phyloP scores from a whole-genome alignment of 2,797 vertebrate genomes.

The Moxostoma hubbsi region DNA sequence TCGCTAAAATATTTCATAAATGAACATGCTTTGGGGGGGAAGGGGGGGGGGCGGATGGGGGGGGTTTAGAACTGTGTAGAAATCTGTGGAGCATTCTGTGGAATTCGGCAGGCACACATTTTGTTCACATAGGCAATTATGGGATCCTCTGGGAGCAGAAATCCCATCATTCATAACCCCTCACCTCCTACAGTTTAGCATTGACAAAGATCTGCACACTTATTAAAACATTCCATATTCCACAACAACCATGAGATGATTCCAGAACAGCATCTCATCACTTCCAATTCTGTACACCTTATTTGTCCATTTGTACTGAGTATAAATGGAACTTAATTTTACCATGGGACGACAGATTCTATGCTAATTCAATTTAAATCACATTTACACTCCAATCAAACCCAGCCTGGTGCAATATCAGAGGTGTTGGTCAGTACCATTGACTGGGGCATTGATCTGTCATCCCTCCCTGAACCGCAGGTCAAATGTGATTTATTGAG shows the following conservation, averaged over 20 bases:
- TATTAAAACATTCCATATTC: slow-evolving; percentile 23
- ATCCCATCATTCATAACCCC: slow-evolving; percentile 17
- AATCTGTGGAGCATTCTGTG: too few species aligned
- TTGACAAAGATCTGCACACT: background rate
- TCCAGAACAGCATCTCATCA: too few species aligned
- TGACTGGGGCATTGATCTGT: slow-evolving; percentile 48
- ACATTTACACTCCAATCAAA: slow-evolving; percentile 30
- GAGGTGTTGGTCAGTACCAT: slow-evolving; percentile 51
- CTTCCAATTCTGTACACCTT: too few species aligned
- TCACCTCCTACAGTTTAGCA: background rate
- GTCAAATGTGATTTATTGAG: slow-evolving; percentile 62
- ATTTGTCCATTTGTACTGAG: background rate
- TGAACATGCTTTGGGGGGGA: too few species aligned
- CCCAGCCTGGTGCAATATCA: slow-evolving; percentile 47
- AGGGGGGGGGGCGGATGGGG: too few species aligned
- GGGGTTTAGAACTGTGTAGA: too few species aligned
- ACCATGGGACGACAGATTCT: slow-evolving; percentile 4
- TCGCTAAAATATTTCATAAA: too few species aligned
- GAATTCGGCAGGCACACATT: too few species aligned
- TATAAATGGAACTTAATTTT: slow-evolving; percentile 10
- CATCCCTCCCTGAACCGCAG: slow-evolving; percentile 44
- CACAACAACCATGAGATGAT: too few species aligned
- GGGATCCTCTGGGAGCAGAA: background rate
- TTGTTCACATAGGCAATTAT: slow-evolving; percentile 14
- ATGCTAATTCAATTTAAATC: slow-evolving; percentile 32